Evolutionary conservation across 2,888 invertebrate genomes (phyloP).

Genomic region (Archips xylosteana): DNA sequence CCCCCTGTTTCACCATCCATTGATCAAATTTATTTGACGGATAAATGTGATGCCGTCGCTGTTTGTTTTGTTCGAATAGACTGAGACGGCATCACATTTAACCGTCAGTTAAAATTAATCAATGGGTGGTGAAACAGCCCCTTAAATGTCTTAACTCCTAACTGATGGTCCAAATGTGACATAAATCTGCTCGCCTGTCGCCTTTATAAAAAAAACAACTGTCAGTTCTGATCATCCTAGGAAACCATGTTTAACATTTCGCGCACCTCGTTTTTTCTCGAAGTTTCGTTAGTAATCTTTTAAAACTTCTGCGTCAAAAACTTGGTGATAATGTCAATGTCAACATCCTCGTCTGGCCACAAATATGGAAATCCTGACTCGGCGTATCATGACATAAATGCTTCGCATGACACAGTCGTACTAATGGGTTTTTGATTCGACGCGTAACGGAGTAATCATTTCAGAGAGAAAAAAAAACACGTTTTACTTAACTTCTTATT

Average conservation of each 20-base stretch:
- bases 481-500: conserved; percentile 2
- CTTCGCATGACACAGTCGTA: conserved; percentile 11
- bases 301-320: background rate
- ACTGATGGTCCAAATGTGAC: too few relatives aligned
- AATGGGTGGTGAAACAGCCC: too few relatives aligned
- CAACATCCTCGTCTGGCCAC: conserved; percentile 5
- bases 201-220: background rate
- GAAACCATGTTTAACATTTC: too few relatives aligned
- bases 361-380: conserved; percentile 33
- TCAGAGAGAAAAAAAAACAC: conserved; percentile 23
- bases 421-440: conserved; percentile 40
- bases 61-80: too few relatives aligned
- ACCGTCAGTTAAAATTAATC: too few relatives aligned
- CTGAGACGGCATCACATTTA: too few relatives aligned
- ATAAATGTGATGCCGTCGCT: too few relatives aligned
- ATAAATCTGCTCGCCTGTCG: too few relatives aligned
- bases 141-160: too few relatives aligned
- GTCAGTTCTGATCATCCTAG: too few relatives aligned
- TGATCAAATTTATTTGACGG: too few relatives aligned
- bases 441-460: conserved; percentile 37
- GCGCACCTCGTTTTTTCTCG: background rate
- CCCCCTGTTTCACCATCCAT: too few relatives aligned
- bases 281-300: background rate
- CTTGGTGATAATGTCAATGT: conserved; percentile 31
- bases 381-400: conserved; percentile 23